Percentiles rank a stretch among this genome's conserved stretches.
phyloP scores from a whole-genome alignment of 2,113 vertebrate species.

The Centropus unirufus region DNA sequence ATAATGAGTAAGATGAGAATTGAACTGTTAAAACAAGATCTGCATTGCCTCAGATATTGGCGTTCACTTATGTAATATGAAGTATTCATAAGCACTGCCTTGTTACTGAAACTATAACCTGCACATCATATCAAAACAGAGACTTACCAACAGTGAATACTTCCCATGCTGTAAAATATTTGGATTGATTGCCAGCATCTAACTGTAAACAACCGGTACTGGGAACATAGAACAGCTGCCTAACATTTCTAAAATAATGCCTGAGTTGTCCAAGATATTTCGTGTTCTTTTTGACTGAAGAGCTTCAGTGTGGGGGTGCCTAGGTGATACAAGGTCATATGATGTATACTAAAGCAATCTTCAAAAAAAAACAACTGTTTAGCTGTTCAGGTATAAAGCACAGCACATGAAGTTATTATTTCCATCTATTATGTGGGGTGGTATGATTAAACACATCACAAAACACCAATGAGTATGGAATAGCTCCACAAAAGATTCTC shows the following conservation, averaged over 20 bases:
- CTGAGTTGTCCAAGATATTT: neutral
- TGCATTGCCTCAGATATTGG: neutral
- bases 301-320: neutral
- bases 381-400: neutral
- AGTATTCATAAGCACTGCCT: neutral
- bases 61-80: neutral
- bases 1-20: neutral
- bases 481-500: neutral
- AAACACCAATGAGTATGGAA: neutral
- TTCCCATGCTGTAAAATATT: neutral
- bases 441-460: neutral
- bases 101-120: neutral
- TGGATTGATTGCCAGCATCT: neutral
- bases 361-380: neutral
- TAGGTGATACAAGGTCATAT: neutral
- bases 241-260: neutral
- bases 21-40: neutral
- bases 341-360: neutral
- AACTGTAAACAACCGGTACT: neutral
- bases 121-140: neutral
- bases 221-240: neutral
- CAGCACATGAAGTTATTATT: slow-evolving; percentile 14
- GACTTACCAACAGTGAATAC: neutral
- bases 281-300: neutral
- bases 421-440: neutral